Percentiles rank a stretch among this genome's conserved stretches.
Evolutionary conservation across 2,797 vertebrate species (phyloP).

Genomic region (Acrossocheilus fasciatus): DNA sequence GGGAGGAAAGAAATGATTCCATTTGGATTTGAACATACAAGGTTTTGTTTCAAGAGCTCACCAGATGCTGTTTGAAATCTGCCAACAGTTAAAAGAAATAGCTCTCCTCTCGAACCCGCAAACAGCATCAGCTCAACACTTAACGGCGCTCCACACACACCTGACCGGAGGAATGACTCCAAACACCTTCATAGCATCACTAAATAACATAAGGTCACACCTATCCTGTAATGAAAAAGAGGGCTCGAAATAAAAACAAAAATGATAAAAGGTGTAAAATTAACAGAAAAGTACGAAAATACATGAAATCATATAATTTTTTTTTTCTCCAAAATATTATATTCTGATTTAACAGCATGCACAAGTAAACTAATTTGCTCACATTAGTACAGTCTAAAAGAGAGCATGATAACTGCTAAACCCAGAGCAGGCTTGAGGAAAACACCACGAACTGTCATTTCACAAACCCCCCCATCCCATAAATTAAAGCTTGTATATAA

Average conservation of each 20-base stretch:
- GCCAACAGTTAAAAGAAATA: constrained; percentile 77
- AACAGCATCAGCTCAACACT: constrained; percentile 41
- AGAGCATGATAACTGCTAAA: no score
- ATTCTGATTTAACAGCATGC: not conserved
- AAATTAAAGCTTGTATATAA: not conserved
- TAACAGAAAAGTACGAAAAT: no score
- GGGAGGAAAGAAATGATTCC: constrained; percentile 69
- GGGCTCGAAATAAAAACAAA: not conserved
- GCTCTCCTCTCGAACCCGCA: constrained; percentile 52
- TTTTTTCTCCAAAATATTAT: no score
- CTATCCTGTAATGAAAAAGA: not conserved
- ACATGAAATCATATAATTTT: no score
- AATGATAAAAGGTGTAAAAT: not conserved
- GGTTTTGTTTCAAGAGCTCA: constrained; percentile 75
- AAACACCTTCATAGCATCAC: not conserved
- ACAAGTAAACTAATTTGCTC: not conserved
- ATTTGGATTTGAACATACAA: constrained; percentile 77
- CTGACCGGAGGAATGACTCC: not conserved
- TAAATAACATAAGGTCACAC: not conserved
- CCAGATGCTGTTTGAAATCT: constrained; percentile 85
- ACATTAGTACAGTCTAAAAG: not conserved
- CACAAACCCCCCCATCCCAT: not conserved
- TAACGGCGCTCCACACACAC: constrained; percentile 25
- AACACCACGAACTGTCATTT: not conserved
- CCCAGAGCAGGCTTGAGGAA: not conserved